These are phyloP conservation scores for Etheostoma nigrum DNA, from an alignment of 2,797 vertebrate species.

Conservation along the genomic window DNA sequence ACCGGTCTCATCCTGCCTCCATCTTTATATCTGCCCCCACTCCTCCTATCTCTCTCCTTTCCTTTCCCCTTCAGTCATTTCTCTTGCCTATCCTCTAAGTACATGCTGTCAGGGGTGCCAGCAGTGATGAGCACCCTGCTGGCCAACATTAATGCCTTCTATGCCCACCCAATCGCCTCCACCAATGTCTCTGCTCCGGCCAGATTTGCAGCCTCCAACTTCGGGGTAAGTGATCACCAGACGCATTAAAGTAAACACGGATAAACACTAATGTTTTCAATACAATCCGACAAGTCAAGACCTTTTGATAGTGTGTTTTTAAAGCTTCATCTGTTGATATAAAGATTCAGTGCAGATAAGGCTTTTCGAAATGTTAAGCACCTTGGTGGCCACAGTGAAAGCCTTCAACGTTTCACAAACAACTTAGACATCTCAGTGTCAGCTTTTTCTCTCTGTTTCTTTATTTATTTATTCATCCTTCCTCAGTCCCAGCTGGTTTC, in stretches of 20 bases:
- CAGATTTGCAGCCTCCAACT: slow-evolving; percentile 96
- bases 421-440: neutral
- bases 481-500: neutral
- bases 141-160: slow-evolving; percentile 99
- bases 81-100: slow-evolving; percentile 97
- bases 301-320: neutral
- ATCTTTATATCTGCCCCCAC: neutral
- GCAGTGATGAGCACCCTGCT: slow-evolving; percentile 97
- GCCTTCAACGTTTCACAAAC: neutral
- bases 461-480: neutral
- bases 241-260: neutral
- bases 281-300: neutral
- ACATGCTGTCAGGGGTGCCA: slow-evolving; percentile 95
- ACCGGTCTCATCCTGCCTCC: neutral
- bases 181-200: slow-evolving; percentile 95
- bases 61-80: slow-evolving; percentile 88
- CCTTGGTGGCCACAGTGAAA: neutral
- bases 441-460: neutral
- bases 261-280: neutral
- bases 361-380: neutral
- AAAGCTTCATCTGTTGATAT: neutral
- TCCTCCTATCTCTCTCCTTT: neutral
- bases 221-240: slow-evolving; percentile 88
- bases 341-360: neutral
- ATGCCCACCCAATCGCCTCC: slow-evolving; percentile 95